Evolutionary conservation across 2,888 invertebrate genomes (phyloP), one percentile per base, ranked within the genome.

Genomic region (Parnassius orleans): DNA sequence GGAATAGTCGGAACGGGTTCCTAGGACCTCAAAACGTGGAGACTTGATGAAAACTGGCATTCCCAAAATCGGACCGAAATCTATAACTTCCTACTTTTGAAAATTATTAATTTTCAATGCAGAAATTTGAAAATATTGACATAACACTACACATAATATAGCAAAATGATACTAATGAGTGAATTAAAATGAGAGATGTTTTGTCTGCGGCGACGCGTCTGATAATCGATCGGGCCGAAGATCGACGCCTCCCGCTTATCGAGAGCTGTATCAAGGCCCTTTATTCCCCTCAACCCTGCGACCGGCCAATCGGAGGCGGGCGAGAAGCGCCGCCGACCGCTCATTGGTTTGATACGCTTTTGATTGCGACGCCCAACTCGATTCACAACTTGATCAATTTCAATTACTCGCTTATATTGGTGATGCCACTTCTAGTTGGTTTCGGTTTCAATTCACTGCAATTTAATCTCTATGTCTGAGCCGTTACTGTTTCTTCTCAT

Each of bases 341-440:
- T 75, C 78, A 90, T 90, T 90, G 90, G 90, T 75, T 79, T 84
- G 86, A 87, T 88, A 83, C 84, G 85, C 80, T 82, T 91, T 90
- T 90, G 90, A 90, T 90, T 87, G 90, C 90, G 68, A 87, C 90
- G 90, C 90, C 90, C 87, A 81, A 68, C 84, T 83, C 86, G 85
- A 90, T 90, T 81, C 87, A 80, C 77, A 82, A 74, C 84, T 83
- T 87, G 82, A 90, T 90, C 88, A 89, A 90, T 90, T 88, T 83
- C 84, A 85, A 90, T 90, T 88, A 86, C 80, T 79, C 79, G 80
- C 72, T 77, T 76, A 74, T 78, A 79, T 81, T 81, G 81, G 79
- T 83, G 81, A 69, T 75, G 75, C 77, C 81, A 77, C 81, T 80
- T 79, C 74, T 79, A 74, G 74, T 15, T 68, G 68, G 68, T 67